phyloP scores from a whole-genome alignment of 2,113 vertebrate genomes.

The Chunga burmeisteri region DNA sequence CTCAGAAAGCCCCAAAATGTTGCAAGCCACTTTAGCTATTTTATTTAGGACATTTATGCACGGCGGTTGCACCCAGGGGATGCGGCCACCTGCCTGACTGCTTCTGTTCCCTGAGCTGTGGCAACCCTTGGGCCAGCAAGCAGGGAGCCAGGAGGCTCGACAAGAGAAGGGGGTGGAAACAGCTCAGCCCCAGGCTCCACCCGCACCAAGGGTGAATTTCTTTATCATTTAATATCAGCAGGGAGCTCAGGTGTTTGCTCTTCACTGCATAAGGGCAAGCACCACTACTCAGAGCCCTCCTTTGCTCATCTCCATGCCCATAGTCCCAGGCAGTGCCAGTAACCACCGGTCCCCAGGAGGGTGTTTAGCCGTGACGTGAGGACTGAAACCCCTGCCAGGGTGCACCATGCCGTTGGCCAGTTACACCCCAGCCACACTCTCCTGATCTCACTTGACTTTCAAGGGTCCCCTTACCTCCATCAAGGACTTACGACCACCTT shows the following conservation, averaged over 20 bases:
- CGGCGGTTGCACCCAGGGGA: rapidly evolving
- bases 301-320: rapidly evolving
- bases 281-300: not conserved
- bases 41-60: not conserved
- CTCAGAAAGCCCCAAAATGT: not conserved
- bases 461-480: not conserved
- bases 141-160: not conserved
- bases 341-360: not conserved
- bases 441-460: not conserved
- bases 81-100: rapidly evolving
- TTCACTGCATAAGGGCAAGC: not conserved
- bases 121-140: not conserved
- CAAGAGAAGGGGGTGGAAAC: not conserved
- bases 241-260: not conserved
- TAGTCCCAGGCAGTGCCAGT: not conserved
- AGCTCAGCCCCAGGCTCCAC: not conserved
- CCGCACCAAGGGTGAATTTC: rapidly evolving
- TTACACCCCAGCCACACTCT: not conserved
- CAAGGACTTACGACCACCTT: not conserved
- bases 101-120: not conserved
- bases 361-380: not conserved
- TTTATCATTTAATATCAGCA: not conserved
- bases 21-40: not conserved
- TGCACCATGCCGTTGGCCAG: rapidly evolving
- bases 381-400: not conserved